phyloP scores from a whole-genome alignment of 2,113 vertebrate species.

The Trematomus loennbergii region DNA sequence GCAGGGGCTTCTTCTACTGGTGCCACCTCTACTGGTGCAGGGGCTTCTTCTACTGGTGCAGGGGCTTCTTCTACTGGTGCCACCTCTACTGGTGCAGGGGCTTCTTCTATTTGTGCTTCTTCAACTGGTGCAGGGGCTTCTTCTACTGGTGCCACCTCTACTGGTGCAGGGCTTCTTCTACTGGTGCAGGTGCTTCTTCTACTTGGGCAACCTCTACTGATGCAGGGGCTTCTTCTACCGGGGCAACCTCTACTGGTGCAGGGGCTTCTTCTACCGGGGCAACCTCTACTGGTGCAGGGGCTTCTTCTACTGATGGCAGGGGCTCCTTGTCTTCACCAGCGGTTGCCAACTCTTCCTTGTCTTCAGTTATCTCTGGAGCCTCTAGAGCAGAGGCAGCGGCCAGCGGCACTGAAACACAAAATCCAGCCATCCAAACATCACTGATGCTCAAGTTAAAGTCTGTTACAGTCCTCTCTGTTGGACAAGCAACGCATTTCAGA shows the following conservation, averaged over 20 bases:
- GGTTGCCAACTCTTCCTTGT: conserved; percentile 12
- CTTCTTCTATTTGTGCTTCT: no score
- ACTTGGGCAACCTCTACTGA: not conserved
- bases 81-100: no score
- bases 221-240: not conserved
- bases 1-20: not conserved
- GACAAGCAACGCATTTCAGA: no score
- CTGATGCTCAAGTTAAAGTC: conserved; percentile 32
- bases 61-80: conserved; percentile 3
- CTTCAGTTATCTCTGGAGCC: conserved; percentile 33
- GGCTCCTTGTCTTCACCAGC: conserved; percentile 7
- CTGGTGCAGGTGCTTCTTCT: not conserved
- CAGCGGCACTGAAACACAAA: conserved; percentile 82
- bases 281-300: not conserved
- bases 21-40: not conserved
- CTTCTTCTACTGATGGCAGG: not conserved
- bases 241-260: not conserved
- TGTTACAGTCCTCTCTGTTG: no score
- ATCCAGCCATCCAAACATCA: conserved; percentile 74
- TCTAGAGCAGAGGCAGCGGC: conserved; percentile 64
- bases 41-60: not conserved
- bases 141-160: no score
- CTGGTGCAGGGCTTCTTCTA: not conserved
- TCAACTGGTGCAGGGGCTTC: no score
- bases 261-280: conserved; percentile 13